These are phyloP conservation scores for Orycteropus afer DNA, from an alignment of 2,113 vertebrate species.

Conservation along the genomic window DNA sequence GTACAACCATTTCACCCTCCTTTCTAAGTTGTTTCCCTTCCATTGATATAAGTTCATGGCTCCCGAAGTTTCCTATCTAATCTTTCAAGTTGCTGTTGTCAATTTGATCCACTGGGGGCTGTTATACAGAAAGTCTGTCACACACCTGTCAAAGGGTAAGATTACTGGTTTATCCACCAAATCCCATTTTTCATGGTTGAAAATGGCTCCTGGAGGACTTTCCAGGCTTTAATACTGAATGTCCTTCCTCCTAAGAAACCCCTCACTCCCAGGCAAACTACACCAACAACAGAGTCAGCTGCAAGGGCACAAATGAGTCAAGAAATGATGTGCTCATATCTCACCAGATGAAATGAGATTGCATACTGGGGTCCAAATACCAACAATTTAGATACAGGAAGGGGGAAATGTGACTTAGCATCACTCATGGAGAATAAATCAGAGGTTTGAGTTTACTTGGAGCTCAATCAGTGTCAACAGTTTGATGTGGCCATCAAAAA, in stretches of 20 bases:
- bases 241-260: constrained; percentile 1
- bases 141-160: no score
- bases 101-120: neutral
- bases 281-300: neutral
- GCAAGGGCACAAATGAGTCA: neutral
- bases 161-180: neutral
- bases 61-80: neutral
- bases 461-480: neutral
- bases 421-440: neutral
- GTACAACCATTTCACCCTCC: neutral
- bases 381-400: neutral
- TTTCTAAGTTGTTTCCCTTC: neutral
- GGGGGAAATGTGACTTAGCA: neutral
- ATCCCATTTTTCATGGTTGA: neutral
- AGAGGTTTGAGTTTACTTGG: neutral
- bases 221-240: neutral
- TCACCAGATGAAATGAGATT: neutral
- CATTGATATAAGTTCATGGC: neutral
- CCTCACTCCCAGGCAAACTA: neutral
- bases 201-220: neutral
- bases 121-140: neutral
- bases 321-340: neutral
- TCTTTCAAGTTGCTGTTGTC: neutral
- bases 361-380: neutral
- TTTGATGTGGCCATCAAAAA: neutral